Evolutionary conservation across 2,113 vertebrate species (phyloP).

Genomic region (Antechinus stuartii): DNA sequence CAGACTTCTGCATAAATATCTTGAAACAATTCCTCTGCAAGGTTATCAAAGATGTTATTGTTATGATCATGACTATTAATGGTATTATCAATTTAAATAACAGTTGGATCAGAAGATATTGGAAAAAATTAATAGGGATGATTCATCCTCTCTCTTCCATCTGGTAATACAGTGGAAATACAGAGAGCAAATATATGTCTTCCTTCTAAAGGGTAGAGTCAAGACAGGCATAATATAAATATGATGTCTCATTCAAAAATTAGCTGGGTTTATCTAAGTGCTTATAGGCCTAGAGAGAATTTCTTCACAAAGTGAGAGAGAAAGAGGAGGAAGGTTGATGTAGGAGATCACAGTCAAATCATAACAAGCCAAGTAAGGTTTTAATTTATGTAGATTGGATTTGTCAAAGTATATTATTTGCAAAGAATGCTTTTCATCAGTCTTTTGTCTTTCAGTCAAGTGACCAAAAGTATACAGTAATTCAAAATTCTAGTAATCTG

Average conservation of each 20-base stretch:
- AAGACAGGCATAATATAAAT: not conserved
- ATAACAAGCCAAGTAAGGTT: too few species aligned
- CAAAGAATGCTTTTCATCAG: not conserved
- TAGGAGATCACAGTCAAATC: not conserved
- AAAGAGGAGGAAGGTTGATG: not conserved
- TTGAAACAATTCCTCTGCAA: not conserved
- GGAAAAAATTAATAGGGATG: too few species aligned
- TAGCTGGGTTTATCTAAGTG: not conserved
- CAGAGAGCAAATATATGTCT: not conserved
- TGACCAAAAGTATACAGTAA: not conserved
- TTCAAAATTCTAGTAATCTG: not conserved
- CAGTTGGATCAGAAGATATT: not conserved
- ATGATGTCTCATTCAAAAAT: not conserved
- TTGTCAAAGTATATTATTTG: not conserved
- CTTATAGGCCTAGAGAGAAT: not conserved
- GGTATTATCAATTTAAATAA: constrained; percentile 1
- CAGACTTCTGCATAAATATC: not conserved
- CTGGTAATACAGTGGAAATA: not conserved
- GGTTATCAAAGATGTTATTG: not conserved
- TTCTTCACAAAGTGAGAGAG: not conserved
- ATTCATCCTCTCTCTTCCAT: not conserved
- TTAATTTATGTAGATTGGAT: not conserved
- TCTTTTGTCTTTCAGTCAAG: not conserved
- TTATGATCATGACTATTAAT: not conserved
- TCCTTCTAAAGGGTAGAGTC: not conserved